Conservation (phyloP, 2,888 invertebrate genomes). For the Disparrhopalites patrizii region DNA sequence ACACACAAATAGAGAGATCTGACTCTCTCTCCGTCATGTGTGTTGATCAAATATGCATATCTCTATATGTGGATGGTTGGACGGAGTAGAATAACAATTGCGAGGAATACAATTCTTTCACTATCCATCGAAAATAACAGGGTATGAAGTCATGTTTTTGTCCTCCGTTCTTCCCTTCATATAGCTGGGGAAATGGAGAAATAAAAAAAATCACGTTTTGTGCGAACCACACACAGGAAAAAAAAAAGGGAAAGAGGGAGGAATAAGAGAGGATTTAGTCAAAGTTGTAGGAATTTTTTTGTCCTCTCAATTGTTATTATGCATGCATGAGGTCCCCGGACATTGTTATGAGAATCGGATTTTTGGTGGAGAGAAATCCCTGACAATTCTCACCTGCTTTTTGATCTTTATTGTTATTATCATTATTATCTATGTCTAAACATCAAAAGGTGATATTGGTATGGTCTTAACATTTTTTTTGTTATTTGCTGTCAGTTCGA, state of each 20-base stretch:
- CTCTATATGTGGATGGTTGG: too few species aligned
- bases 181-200: too few species aligned
- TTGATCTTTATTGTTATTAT: conserved; percentile 1
- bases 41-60: not conserved
- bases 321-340: conserved; percentile 10
- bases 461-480: not conserved
- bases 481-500: too few species aligned
- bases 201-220: too few species aligned
- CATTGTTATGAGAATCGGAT: not conserved
- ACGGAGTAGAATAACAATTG: too few species aligned
- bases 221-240: too few species aligned
- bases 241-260: too few species aligned
- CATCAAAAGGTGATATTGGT: not conserved
- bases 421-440: not conserved
- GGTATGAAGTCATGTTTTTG: conserved; percentile 20
- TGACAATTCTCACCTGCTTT: conserved; percentile 26
- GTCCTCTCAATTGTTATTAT: conserved; percentile 8
- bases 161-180: too few species aligned
- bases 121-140: conserved; percentile 22
- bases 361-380: not conserved
- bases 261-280: too few species aligned
- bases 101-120: conserved; percentile 3
- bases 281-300: too few species aligned
- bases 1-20: not conserved
- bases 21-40: not conserved